Evolutionary conservation across 2,113 vertebrate genomes (phyloP), one percentile per base, ranked within the genome.

Genomic region (Steatornis caripensis): DNA sequence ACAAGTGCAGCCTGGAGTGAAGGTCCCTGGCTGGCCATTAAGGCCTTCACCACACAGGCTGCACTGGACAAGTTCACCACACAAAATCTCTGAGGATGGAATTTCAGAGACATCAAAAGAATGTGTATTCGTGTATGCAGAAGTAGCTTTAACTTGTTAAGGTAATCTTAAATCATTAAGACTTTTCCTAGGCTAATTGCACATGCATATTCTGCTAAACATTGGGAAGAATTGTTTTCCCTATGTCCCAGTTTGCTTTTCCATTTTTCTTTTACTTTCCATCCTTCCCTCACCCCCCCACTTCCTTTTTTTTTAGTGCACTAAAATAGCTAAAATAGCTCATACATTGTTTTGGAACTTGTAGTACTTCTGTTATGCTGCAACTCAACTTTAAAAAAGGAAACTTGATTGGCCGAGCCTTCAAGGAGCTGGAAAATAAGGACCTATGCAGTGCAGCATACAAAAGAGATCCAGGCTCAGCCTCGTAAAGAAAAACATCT

Each of bases 261-360:
- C 43, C 89, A 36, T n/a, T 92, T 92, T 84, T 53, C 11, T 80
- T 82, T 84, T 91, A 26, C 41, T 95, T 96, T 79, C 34, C 53
- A 30, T 43, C 8, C 6, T n/a, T 23, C 0, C 5, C 21, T 7
- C 4, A 6, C 4, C 5, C 5, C 1, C 2, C 32, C 32, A 4
- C 19, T 21, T 46, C 43, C 43, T 54, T 11, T 34, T 61, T 75
- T 49, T 64, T 12, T 10, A 3, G 22, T n/a, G 61, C 60, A 72
- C 69, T 41, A 71, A 80, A 94, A 48, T 86, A 90, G 41, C 93
- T 88, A 78, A 97, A 96, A 95, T 93, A 94, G 51, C 74, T 97
- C 76, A 92, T 69, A 64, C 77, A 57, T 81, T 97, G 91, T 97
- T 97, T 95, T 93, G 95, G 92, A 96, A 97, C 96, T 96, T 83